phyloP scores from a whole-genome alignment of 1,140 invertebrate genomes.

The Bombus sylvicola region DNA sequence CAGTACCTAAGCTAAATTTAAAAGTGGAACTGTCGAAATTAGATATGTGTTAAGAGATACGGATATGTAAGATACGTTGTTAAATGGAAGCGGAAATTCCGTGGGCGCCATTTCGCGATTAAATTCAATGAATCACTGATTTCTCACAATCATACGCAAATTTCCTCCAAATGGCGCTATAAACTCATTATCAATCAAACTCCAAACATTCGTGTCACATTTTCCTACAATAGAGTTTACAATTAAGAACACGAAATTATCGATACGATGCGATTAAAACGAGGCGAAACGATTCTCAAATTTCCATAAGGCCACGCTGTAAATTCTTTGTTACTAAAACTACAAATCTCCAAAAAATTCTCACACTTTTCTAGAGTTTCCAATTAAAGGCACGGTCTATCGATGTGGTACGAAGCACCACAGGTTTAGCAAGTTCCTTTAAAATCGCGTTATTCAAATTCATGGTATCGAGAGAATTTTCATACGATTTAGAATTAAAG shows the following conservation, averaged over 20 bases:
- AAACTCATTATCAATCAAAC: background rate
- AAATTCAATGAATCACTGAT: slow-evolving; percentile 1
- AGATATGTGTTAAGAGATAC: background rate
- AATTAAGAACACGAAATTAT: too few relatives aligned
- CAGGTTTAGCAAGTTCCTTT: too few relatives aligned
- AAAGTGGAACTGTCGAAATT: background rate
- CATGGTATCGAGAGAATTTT: too few relatives aligned
- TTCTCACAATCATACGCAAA: background rate
- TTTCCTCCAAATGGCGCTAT: background rate
- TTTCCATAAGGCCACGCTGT: too few relatives aligned
- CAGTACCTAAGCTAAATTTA: background rate
- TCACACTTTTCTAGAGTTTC: background rate
- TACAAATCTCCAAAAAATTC: too few relatives aligned
- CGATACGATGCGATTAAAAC: too few relatives aligned
- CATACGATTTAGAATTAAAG: background rate
- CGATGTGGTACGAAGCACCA: too few relatives aligned
- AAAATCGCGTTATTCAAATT: too few relatives aligned
- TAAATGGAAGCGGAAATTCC: slow-evolving; percentile 25
- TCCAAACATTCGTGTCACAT: too few relatives aligned
- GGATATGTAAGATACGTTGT: background rate
- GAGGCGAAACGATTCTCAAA: too few relatives aligned
- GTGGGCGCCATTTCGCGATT: slow-evolving; percentile 10
- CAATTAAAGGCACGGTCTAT: background rate
- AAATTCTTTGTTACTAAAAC: too few relatives aligned
- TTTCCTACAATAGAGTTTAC: too few relatives aligned